These are phyloP conservation scores for Falco concolor DNA, from an alignment of 2,797 vertebrate genomes.

Conservation along the genomic window DNA sequence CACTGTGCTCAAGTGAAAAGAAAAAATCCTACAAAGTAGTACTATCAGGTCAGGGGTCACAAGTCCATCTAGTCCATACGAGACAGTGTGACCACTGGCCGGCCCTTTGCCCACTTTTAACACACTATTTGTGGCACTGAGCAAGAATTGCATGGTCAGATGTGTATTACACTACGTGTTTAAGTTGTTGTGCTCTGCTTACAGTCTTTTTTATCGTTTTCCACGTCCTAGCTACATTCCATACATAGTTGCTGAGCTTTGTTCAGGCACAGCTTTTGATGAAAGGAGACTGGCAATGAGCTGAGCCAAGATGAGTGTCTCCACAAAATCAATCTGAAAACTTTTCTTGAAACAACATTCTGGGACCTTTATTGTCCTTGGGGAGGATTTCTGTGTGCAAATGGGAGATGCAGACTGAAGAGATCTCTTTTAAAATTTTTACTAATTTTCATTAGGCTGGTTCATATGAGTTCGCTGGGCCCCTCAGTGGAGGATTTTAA, in stretches of 20 bases:
- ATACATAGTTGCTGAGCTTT: background rate
- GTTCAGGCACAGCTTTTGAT: background rate
- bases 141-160: background rate
- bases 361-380: background rate
- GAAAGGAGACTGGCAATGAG: background rate
- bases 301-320: background rate
- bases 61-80: background rate
- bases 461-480: background rate
- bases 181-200: background rate
- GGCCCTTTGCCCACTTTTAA: background rate
- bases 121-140: background rate
- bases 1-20: background rate
- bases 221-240: background rate
- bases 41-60: rapidly evolving
- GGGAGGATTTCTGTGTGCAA: background rate
- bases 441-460: background rate
- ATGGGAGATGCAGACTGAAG: background rate
- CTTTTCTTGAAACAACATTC: background rate
- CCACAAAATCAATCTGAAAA: background rate
- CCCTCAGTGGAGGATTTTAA: background rate
- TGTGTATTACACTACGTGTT: background rate
- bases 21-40: background rate
- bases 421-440: background rate
- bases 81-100: background rate
- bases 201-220: background rate